Conservation (phyloP, 2,888 invertebrate species). For the Pachliopta kotzebuea region DNA sequence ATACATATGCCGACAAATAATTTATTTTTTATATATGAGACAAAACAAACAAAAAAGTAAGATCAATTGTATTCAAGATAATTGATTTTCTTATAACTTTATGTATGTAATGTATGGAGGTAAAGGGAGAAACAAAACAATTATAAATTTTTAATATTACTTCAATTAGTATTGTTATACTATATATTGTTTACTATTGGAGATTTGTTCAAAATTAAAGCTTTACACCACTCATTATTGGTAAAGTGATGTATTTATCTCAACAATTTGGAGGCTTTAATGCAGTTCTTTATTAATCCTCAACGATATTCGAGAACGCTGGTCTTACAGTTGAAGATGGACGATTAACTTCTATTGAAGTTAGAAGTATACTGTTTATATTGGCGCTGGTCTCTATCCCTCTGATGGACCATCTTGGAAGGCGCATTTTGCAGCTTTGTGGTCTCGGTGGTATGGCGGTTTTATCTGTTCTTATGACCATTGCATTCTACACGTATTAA, state of each 20-base stretch:
- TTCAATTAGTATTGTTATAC: no score
- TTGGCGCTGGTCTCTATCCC: conserved; percentile 89
- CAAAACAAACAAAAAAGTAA: no score
- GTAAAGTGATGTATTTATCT: conserved; percentile 74
- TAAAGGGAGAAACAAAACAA: no score
- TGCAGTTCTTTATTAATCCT: conserved; percentile 86
- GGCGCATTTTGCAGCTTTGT: conserved; percentile 84
- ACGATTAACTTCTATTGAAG: conserved; percentile 85
- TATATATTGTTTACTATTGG: conserved; percentile 62
- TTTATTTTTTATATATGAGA: no score
- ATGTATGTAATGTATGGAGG: no score
- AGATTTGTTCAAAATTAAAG: conserved; percentile 56
- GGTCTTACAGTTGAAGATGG: conserved; percentile 81
- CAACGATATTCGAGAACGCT: conserved; percentile 82
- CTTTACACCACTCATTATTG: conserved; percentile 69
- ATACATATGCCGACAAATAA: no score
- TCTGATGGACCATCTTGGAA: conserved; percentile 86
- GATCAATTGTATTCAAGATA: no score
- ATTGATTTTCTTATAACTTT: no score
- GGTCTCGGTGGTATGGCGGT: conserved; percentile 88
- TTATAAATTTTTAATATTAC: no score
- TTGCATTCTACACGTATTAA: conserved; percentile 69
- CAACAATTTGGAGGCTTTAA: conserved; percentile 76
- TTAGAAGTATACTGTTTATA: conserved; percentile 85
- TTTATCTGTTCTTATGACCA: conserved; percentile 85